phyloP scores from a whole-genome alignment of 2,113 vertebrate species.

The Oceanites oceanicus region DNA sequence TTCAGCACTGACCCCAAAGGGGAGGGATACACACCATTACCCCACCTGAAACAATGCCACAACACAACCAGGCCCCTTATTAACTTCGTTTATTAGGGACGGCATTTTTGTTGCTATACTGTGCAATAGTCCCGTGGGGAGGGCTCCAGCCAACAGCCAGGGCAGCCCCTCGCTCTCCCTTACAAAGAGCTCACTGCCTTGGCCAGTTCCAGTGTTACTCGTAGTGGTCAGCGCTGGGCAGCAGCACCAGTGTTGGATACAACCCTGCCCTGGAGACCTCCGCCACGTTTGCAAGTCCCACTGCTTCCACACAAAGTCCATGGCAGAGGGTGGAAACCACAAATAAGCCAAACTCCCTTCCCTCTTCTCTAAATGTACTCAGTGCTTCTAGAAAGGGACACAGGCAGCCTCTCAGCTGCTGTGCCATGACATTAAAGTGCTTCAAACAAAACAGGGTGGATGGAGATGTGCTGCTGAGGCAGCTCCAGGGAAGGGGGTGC shows the following conservation, averaged over 20 bases:
- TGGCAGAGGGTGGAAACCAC: not conserved
- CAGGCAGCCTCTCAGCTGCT: not conserved
- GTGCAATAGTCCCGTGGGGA: not conserved
- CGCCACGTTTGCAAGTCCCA: not conserved
- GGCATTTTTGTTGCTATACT: not conserved
- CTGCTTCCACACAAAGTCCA: not conserved
- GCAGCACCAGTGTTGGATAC: slow-evolving; percentile 23
- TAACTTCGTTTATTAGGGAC: slow-evolving; percentile 74
- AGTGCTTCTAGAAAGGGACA: slow-evolving; percentile 36
- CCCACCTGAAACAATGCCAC: not conserved
- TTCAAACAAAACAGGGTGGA: slow-evolving; percentile 4
- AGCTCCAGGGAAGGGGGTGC: not conserved
- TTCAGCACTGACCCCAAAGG: not conserved
- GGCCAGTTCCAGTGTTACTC: not conserved
- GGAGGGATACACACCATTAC: accelerated
- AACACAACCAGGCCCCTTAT: not conserved
- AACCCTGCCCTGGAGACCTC: not conserved
- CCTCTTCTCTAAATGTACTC: not conserved
- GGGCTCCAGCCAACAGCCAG: not conserved
- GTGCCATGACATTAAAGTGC: slow-evolving; percentile 39
- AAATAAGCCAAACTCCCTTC: not conserved
- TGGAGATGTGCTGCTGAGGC: not conserved
- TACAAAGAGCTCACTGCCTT: not conserved
- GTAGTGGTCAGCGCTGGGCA: not conserved
- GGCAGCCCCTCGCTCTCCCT: not conserved